Base-by-base conservation (phyloP, 1,140 invertebrate genomes). In the Chlorops oryzae region DNA sequence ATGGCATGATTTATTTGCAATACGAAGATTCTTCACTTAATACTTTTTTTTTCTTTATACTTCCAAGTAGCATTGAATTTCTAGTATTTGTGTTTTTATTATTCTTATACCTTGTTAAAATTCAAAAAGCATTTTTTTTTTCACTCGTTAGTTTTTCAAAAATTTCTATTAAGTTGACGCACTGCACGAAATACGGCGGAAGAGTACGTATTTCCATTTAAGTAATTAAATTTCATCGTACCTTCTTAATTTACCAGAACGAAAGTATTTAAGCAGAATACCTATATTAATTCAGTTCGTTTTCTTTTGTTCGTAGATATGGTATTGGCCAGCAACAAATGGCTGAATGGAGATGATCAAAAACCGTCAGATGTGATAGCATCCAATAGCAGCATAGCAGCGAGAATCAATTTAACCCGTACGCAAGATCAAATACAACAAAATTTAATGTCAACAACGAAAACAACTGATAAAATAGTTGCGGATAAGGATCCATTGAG, bases 241-340 rank as follows among this genome's bases (percentile, higher is more conserved):
- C n/a, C n/a, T n/a, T n/a, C n/a, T n/a, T n/a, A n/a, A n/a, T n/a
- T n/a, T n/a, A 21, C 22, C 20, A 28, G 23, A 35, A 22, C 27
- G 3, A 24, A 38, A 35, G 27, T 20, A 12, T 34, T 15, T 34
- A 50, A 42, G 17, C n/a, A 3, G 18, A 35, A 35, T 17, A 3
- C 18, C 5, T 15, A 35, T 15, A 5, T 3, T 35, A 10, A 5
- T 39, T 12, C 38, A 37, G 46, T 41, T 10, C 10, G 10, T 25
- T 32, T 41, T 32, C 9, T 23, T 20, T 34, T 47, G 27, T 34
- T 48, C 50, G 6, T 20, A 54, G 52, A 45, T 54, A 54, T 54
- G 52, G 52, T 54, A 38, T 41, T 54, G 47, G 52, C 49, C 43
- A 50, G 43, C 32, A 54, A 50, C 48, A 48, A 54, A 54, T 54